A percentile compares a stretch with the other conserved stretches of the same genome.
phyloP scores from a whole-genome alignment of 2,888 invertebrate species.

The Tuta absoluta region DNA sequence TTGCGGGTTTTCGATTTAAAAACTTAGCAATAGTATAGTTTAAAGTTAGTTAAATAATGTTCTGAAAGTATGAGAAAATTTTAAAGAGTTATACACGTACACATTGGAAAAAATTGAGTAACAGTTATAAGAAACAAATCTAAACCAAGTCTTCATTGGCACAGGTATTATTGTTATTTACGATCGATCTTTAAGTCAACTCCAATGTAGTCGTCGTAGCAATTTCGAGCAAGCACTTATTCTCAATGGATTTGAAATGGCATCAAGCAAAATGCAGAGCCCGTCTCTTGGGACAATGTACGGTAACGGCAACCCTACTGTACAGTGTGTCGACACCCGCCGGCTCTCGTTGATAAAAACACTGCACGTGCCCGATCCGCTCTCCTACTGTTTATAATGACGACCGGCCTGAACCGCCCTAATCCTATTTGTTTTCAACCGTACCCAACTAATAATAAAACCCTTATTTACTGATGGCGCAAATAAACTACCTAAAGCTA shows the following conservation, averaged over 20 bases:
- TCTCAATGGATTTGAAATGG: not conserved
- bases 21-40: not conserved
- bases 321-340: conserved; percentile 35
- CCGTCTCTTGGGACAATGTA: not conserved
- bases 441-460: conserved; percentile 25
- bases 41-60: too few species aligned
- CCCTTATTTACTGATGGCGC: conserved; percentile 19
- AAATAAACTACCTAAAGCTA: not conserved
- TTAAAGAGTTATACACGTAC: too few species aligned
- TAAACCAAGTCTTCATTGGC: too few species aligned
- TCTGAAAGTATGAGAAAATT: too few species aligned
- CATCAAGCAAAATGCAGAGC: not conserved
- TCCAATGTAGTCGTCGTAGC: too few species aligned
- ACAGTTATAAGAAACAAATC: too few species aligned
- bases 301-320: not conserved
- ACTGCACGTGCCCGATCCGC: conserved; percentile 74
- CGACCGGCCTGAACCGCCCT: conserved; percentile 44
- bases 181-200: too few species aligned
- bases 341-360: conserved; percentile 68
- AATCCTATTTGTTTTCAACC: conserved; percentile 57
- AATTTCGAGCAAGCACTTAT: not conserved
- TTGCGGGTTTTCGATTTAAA: not conserved
- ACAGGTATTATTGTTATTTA: too few species aligned
- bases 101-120: too few species aligned
- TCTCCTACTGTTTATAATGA: conserved; percentile 72